Base-by-base conservation (phyloP, 2,888 invertebrate species). In the Andrena haemorrhoa region DNA sequence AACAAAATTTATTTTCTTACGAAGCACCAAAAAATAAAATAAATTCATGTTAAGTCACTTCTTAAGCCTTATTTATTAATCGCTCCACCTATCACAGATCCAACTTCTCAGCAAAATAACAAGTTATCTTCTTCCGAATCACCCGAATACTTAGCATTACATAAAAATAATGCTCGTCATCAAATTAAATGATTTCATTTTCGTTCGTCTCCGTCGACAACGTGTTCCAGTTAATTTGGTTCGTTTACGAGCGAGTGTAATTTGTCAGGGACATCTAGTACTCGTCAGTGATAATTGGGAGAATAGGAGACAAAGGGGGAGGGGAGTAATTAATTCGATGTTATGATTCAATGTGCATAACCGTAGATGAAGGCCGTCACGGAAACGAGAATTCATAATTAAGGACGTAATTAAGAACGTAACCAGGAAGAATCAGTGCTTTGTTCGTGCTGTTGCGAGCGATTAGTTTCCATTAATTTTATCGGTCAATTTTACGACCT, bases 301-400 rank as follows among this genome's bases (percentile, higher is more conserved):
- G 16, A 12, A 33, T 76, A 73, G 31, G 60, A 47, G n/a, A 12
- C 33, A 23, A 56, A 56, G 4, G 16, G 10, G 49, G 60, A 47
- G 31, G 41, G 29, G 41, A 56, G 41, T 83, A 80, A 78, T 83
- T 75, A 78, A 85, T 83, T 70, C 63, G 73, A 53, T 41, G 63
- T 63, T 77, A 75, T 53, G 78, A 75, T 75, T 80, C 75, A 58
- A 53, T 64, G 66, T 53, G 53, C 63, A 47, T 41, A 80, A 65
- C 65, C 49, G 61, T 41, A 29, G 35, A 26, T 58, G 66, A 78
- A 80, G 85, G 83, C 69, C 83, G 35, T 29, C 41, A 33, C 56
- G 10, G 53, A 41, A 33, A 72, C 49, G 79, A 71, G 66, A 26
- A 23, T 56, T 41, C 8, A 51, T 51, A 51, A 51, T 51, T 51